Evolutionary conservation across 2,888 invertebrate species (phyloP).

Genomic region (Coenonympha arcania): DNA sequence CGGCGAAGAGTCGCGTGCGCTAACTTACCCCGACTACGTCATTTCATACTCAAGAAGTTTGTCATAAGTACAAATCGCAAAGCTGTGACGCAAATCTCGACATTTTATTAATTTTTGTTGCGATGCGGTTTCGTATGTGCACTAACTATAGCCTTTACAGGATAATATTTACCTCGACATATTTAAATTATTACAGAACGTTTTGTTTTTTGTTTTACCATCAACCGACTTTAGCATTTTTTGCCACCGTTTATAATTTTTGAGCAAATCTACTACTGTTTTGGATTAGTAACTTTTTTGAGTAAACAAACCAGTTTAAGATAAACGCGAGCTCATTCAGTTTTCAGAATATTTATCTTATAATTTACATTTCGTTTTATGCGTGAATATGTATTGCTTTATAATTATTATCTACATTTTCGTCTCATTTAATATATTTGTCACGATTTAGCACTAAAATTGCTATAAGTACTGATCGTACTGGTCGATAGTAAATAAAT

Average conservation of each 20-base stretch:
- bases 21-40: too few species aligned
- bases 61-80: too few species aligned
- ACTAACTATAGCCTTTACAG: neutral
- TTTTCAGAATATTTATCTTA: neutral
- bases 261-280: neutral
- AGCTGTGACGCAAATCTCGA: neutral
- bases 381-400: neutral
- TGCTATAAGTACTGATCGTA: neutral
- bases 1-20: too few species aligned
- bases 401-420: neutral
- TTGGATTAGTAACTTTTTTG: too few species aligned
- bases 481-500: constrained; percentile 30
- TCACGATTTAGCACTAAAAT: neutral
- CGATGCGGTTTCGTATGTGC: neutral
- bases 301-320: too few species aligned
- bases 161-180: neutral
- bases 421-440: neutral
- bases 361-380: neutral
- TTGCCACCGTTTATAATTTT: neutral
- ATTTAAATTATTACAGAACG: constrained; percentile 35
- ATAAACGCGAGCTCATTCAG: too few species aligned
- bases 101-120: neutral
- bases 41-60: too few species aligned
- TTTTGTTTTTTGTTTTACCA: too few species aligned
- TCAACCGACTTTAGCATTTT: too few species aligned